Evolutionary conservation across 2,888 invertebrate genomes (phyloP).

Genomic region (Uloborus plumipes): DNA sequence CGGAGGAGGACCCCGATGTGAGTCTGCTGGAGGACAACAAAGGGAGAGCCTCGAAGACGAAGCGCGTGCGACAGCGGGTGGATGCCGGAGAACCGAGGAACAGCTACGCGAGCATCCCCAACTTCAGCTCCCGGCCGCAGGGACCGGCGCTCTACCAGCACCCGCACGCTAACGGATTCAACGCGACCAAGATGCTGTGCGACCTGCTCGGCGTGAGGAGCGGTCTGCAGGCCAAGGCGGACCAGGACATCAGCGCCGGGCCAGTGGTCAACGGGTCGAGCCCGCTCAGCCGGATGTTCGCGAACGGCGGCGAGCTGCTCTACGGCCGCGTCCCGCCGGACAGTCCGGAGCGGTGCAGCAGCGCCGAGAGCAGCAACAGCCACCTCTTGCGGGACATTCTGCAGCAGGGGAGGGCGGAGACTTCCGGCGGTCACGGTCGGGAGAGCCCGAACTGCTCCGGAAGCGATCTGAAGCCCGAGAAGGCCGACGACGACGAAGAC

Average conservation of each 20-base stretch:
- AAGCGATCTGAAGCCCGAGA: slow-evolving; percentile 27
- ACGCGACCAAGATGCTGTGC: slow-evolving; percentile 87
- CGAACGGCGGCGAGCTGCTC: slow-evolving; percentile 26
- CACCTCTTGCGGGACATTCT: slow-evolving; percentile 82
- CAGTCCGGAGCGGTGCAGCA: slow-evolving; percentile 40
- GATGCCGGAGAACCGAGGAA: slow-evolving; percentile 93
- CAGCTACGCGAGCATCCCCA: slow-evolving; percentile 84
- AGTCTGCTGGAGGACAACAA: slow-evolving; percentile 36
- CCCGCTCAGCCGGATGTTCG: slow-evolving; percentile 25
- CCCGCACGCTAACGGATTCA: slow-evolving; percentile 49
- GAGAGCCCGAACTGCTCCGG: slow-evolving; percentile 33
- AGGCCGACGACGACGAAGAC: slow-evolving; percentile 49
- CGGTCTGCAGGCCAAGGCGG: neutral
- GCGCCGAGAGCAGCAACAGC: slow-evolving; percentile 36
- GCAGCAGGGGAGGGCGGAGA: slow-evolving; percentile 80
- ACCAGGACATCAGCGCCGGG: slow-evolving; percentile 14
- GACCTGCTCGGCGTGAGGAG: slow-evolving; percentile 77
- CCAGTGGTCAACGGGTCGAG: slow-evolving; percentile 15
- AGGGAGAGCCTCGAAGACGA: slow-evolving; percentile 74
- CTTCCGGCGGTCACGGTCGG: slow-evolving; percentile 50
- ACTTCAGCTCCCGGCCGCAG: slow-evolving; percentile 67
- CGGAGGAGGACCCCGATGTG: slow-evolving; percentile 63
- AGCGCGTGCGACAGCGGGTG: slow-evolving; percentile 94
- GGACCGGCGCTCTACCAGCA: slow-evolving; percentile 28
- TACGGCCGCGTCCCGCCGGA: slow-evolving; percentile 12